phyloP scores from a whole-genome alignment of 2,113 vertebrate genomes.

The Arvicanthis niloticus region DNA sequence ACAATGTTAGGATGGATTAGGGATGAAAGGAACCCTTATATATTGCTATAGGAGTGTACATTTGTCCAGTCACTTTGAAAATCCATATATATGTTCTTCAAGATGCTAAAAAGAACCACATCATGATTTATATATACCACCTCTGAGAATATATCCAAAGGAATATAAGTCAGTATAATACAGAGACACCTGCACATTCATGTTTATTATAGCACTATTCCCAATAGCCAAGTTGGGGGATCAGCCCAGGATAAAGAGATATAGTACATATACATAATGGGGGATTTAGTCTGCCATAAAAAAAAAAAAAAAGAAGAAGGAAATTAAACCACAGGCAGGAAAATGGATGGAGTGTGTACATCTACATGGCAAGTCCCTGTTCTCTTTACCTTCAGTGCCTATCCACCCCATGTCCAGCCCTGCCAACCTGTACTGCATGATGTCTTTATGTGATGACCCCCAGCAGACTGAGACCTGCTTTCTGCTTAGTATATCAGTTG shows the following conservation, averaged over 20 bases:
- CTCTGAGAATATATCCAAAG: background rate
- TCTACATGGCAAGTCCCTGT: background rate
- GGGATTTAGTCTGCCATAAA: background rate
- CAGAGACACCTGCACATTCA: background rate
- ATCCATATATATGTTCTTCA: background rate
- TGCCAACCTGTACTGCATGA: accelerated
- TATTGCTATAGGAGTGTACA: background rate
- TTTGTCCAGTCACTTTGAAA: background rate
- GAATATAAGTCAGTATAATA: no score
- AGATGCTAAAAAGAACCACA: background rate
- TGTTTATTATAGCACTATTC: background rate
- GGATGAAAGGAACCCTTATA: background rate
- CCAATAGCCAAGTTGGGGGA: background rate
- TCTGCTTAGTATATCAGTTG: background rate
- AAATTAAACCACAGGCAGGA: background rate
- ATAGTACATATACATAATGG: background rate
- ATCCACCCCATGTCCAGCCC: background rate
- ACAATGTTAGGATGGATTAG: background rate
- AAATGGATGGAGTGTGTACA: background rate
- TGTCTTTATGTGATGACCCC: background rate
- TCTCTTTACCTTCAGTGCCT: background rate
- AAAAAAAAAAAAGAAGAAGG: background rate
- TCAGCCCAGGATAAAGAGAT: background rate
- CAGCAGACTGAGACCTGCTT: background rate
- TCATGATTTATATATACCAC: background rate